Base-by-base conservation (phyloP, 2,888 invertebrate genomes). In the Cephus pygmeus region DNA sequence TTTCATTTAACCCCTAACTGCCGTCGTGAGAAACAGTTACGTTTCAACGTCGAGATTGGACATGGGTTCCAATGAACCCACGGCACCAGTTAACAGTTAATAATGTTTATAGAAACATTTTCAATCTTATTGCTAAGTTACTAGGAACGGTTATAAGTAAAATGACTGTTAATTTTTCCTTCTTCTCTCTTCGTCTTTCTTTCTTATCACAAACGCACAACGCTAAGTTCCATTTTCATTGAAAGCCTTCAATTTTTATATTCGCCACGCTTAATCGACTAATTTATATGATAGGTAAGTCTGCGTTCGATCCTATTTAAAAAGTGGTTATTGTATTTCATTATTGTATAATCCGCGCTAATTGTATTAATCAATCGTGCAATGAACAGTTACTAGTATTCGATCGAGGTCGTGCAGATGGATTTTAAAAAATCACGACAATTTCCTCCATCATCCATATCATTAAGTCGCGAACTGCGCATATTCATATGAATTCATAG, bases 401-500 rank as follows among this genome's bases (percentile, higher is more conserved):
- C 23, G 56, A 56, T 23, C 23, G 56, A 56, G 9, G 9, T 56
- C 23, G 56, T 56, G 56, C 23, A 56, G 56, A 23, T 23, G 56
- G 56, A 56, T 56, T 23, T 23, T 4, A 9, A 23, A 56, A 9
- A 56, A 56, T 56, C 56, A 56, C 23, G 56, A 56, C 23, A 23
- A 56, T 23, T 56, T 56, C 56, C 56, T 56, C 56, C 9, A 56
- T 56, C 23, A 23, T 56, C 23, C 56, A 56, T 56, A 56, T 56
- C 56, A 56, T 56, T 56, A 23, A 56, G 23, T 23, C 56, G 56
- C 23, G 56, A 56, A 15, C 9, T 56, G 23, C 23, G 56, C 56
- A 15, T 56, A 56, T 56, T 34, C 71, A n/a, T 79, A 81, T 80
- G 81, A 79, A 81, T 80, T 83, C 83, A 76, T 84, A 83, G 82